Evolutionary conservation across 2,113 vertebrate genomes (phyloP).

Genomic region (Psilopogon haemacephalus): DNA sequence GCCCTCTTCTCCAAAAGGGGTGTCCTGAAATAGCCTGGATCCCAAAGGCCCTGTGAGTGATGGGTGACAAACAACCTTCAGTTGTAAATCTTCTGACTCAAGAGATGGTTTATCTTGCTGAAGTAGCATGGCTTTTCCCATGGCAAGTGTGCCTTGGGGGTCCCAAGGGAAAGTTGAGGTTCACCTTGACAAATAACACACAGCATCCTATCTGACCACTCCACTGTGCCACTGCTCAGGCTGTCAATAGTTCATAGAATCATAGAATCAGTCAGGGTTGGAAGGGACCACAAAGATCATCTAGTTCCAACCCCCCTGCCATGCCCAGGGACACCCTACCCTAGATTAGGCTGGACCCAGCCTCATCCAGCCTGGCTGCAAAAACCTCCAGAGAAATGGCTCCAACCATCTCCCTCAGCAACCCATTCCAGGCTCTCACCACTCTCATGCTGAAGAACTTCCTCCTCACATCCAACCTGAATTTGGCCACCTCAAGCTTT

Average conservation of each 20-base stretch:
- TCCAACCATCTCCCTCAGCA: too few species aligned
- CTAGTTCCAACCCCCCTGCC: too few species aligned
- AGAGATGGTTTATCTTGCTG: not conserved
- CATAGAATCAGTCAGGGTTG: too few species aligned
- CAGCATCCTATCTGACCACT: rapidly evolving
- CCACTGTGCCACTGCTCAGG: rapidly evolving
- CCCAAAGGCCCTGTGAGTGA: not conserved
- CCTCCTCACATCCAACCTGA: too few species aligned
- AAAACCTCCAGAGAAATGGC: too few species aligned
- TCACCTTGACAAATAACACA: rapidly evolving
- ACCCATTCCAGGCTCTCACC: too few species aligned
- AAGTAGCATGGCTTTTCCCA: not conserved
- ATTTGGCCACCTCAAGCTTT: too few species aligned
- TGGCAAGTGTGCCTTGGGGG: not conserved
- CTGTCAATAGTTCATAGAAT: not conserved
- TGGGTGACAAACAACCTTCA: not conserved
- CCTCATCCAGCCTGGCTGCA: too few species aligned
- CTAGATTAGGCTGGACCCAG: too few species aligned
- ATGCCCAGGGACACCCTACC: too few species aligned
- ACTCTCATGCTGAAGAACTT: too few species aligned
- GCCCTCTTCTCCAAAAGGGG: not conserved
- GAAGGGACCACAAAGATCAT: too few species aligned
- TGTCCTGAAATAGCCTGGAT: not conserved
- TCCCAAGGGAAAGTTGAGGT: not conserved
- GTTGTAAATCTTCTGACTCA: not conserved